phyloP scores from a whole-genome alignment of 2,888 invertebrate species.

The Sphaerophoria rueppellii region DNA sequence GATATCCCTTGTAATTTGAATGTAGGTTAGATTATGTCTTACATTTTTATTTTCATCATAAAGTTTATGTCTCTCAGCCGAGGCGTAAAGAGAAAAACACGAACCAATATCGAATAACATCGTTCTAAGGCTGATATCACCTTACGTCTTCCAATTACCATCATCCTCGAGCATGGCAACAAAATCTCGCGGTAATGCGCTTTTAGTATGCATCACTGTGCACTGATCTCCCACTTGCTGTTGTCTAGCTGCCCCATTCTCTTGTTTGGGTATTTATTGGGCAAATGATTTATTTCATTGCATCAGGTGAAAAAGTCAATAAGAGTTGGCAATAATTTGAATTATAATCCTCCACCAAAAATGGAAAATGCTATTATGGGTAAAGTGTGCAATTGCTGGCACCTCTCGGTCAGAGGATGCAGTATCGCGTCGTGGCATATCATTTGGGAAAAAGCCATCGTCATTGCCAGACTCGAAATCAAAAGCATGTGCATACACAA shows the following conservation, averaged over 20 bases:
- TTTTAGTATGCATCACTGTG: slow-evolving; percentile 34
- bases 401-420: no score
- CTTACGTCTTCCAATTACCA: slow-evolving; percentile 71
- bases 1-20: slow-evolving; percentile 30
- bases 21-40: slow-evolving; percentile 46
- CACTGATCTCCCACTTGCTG: slow-evolving; percentile 9
- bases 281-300: slow-evolving; percentile 72
- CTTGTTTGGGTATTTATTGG: slow-evolving; percentile 57
- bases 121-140: slow-evolving; percentile 66
- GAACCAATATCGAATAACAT: slow-evolving; percentile 60
- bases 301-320: slow-evolving; percentile 73
- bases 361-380: slow-evolving; percentile 52
- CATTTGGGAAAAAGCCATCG: slow-evolving; percentile 19
- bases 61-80: slow-evolving; percentile 11
- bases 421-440: neutral
- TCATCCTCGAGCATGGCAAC: slow-evolving; percentile 36
- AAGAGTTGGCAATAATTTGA: slow-evolving; percentile 65
- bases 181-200: neutral
- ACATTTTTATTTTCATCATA: slow-evolving; percentile 3
- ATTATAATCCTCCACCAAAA: slow-evolving; percentile 72
- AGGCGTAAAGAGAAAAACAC: no score
- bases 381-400: no score
- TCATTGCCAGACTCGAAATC: slow-evolving; percentile 51
- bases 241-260: slow-evolving; percentile 18
- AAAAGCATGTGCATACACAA: slow-evolving; percentile 39